Evolutionary conservation across 2,888 invertebrate genomes (phyloP), one percentile per base, ranked within the genome.

Genomic region (Ctena decussata): DNA sequence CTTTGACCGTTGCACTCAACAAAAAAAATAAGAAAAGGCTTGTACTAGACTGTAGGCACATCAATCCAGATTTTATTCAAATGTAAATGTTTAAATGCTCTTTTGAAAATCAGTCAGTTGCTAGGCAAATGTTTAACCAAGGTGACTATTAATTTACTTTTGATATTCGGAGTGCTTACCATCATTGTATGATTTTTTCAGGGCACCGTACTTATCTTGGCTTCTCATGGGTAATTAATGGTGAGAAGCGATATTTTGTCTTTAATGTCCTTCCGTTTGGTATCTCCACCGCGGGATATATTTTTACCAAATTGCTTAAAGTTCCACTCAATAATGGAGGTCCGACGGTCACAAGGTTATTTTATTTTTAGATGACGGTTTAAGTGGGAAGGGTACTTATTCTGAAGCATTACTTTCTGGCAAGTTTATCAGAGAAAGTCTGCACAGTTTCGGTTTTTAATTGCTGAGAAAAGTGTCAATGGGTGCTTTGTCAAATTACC

Each of bases 191-290:
- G 41, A 80, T 80, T 44, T 69, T 39, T 60, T 35, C 30, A 46
- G 27, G 27, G 15, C 75, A 82, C 69, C 44, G 70, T 30, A 78
- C 71, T 39, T 74, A 75, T 76, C 35, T 77, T 0, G 44, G 80
- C 24, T 74, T 82, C 49, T 53, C 46, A 2, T 76, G 77, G 80
- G n/a, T 24, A n/a, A 11, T 0, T 37, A 30, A 71, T 18, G 65
- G 65, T 8, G 2, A 27, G 5, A 32, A n/a, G 49, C 32, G 30
- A 0, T 86, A 79, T 75, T 90, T 73, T 65, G 82, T 84, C 5
- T 90, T 82, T 18, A 85, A 77, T 32, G 90, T 87, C 53, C 46
- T 90, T 30, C 44, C 83, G 3, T 90, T 84, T 74, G 87, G 85
- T 30, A 39, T 90, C 5, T 74, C 82, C 18, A 84, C 77, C 0